phyloP scores from a whole-genome alignment of 2,888 invertebrate species.

The Eucriotettix oculatus region DNA sequence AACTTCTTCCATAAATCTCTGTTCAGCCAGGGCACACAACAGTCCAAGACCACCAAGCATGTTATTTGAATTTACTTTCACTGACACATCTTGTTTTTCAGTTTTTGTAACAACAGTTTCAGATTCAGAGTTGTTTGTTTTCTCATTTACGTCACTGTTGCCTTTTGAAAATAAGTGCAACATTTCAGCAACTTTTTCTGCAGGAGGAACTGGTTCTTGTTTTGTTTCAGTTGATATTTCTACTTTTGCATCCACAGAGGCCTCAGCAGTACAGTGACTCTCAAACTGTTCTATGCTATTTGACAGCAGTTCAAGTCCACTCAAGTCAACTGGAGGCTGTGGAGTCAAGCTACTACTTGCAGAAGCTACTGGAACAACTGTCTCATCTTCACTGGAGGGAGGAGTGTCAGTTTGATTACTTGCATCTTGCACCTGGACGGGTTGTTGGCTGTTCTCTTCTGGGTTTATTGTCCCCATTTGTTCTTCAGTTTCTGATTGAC shows the following conservation, averaged over 20 bases:
- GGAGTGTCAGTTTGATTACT: constrained; percentile 71
- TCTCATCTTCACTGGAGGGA: constrained; percentile 47
- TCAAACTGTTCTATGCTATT: constrained; percentile 73
- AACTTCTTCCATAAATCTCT: constrained; percentile 63
- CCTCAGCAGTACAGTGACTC: constrained; percentile 11
- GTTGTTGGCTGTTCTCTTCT: background rate
- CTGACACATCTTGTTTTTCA: no score
- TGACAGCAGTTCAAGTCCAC: constrained; percentile 64
- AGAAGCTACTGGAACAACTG: background rate
- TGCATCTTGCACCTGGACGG: constrained; percentile 48
- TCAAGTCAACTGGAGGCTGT: constrained; percentile 39
- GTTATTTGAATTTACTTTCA: background rate
- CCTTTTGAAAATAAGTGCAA: constrained; percentile 6
- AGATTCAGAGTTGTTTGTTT: background rate
- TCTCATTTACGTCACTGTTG: background rate
- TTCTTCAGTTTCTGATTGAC: constrained; percentile 3
- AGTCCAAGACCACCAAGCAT: constrained; percentile 37
- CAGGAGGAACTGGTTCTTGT: constrained; percentile 3
- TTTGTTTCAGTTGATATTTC: background rate
- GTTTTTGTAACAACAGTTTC: background rate
- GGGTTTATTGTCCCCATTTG: background rate
- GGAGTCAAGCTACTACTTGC: background rate
- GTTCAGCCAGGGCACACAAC: constrained; percentile 70
- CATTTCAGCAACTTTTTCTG: constrained; percentile 9
- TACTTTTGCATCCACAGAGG: background rate